Conservation (phyloP, 2,888 invertebrate species). For the Cosmia trapezina region DNA sequence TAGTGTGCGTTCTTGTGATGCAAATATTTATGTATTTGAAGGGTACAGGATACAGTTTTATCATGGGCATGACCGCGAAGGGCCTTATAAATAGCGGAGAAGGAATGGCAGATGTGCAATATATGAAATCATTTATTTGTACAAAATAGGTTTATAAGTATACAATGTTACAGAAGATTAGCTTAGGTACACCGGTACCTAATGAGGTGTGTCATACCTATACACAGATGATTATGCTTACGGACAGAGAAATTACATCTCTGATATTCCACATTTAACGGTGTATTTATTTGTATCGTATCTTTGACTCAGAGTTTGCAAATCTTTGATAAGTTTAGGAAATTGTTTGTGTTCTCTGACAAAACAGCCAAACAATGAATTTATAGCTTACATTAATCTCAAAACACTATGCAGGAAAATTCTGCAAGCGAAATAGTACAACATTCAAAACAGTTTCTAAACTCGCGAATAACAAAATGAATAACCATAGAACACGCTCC, state of each 20-base stretch:
- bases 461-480: background rate
- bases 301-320: background rate
- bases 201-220: background rate
- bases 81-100: conserved; percentile 59
- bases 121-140: background rate
- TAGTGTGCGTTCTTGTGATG: too few relatives aligned
- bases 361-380: background rate
- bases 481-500: background rate
- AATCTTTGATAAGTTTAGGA: background rate
- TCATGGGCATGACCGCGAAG: conserved; percentile 52
- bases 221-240: too few relatives aligned
- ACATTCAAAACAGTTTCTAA: background rate
- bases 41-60: conserved; percentile 25
- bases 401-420: background rate
- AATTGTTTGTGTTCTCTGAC: too few relatives aligned
- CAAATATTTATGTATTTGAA: too few relatives aligned
- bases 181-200: background rate
- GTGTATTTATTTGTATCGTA: background rate
- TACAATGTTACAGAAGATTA: background rate
- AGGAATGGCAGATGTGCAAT: background rate
- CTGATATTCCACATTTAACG: background rate
- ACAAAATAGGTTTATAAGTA: background rate
- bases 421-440: background rate
- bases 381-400: background rate
- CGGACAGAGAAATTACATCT: background rate